Conservation (phyloP, 1,140 invertebrate genomes). For the Homarus americanus region DNA sequence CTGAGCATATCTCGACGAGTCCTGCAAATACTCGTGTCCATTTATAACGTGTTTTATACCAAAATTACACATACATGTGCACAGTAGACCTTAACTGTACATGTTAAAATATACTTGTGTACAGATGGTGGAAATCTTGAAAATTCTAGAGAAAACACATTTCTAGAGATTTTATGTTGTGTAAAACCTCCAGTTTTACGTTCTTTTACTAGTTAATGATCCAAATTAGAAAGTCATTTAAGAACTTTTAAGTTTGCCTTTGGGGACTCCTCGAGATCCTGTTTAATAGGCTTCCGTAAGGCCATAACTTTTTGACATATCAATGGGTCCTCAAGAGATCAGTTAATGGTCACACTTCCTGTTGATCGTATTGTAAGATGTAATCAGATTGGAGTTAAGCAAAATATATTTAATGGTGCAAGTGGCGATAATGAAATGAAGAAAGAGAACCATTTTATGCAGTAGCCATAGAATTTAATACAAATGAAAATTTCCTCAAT, state of each 20-base stretch:
- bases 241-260: not conserved
- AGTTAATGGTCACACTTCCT: not conserved
- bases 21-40: no score
- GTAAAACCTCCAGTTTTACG: no score
- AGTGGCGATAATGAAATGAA: not conserved
- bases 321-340: conserved; percentile 25
- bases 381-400: not conserved
- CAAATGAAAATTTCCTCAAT: not conserved
- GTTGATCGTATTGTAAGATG: not conserved
- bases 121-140: not conserved
- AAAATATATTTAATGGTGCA: not conserved
- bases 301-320: conserved; percentile 28
- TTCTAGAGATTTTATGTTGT: no score
- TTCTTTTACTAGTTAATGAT: no score
- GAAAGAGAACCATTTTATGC: not conserved
- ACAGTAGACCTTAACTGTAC: not conserved
- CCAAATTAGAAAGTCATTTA: not conserved
- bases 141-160: no score
- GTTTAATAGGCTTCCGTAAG: not conserved
- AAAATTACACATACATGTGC: not conserved
- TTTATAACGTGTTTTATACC: not conserved
- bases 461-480: not conserved
- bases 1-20: no score
- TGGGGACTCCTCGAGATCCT: not conserved
- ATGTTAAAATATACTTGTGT: not conserved